Conservation (phyloP, 2,113 vertebrate species). For the Callipepla californica region DNA sequence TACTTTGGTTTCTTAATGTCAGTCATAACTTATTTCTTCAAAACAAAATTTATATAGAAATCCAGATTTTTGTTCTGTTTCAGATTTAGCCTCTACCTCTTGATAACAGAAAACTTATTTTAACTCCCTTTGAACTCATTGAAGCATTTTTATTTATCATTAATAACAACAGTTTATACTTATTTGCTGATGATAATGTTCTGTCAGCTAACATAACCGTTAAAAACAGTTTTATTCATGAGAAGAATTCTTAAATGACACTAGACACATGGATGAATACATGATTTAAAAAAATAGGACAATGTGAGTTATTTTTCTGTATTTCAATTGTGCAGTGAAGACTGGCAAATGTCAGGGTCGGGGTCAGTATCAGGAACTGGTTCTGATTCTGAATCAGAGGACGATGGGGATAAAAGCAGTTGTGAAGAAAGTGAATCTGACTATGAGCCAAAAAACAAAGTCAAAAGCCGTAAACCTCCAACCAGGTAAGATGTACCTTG, state of each 20-base stretch:
- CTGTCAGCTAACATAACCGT: background rate
- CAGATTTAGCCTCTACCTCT: background rate
- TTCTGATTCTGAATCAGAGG: conserved; percentile 87
- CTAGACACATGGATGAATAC: background rate
- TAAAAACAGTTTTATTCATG: background rate
- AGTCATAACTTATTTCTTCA: background rate
- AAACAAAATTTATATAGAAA: background rate
- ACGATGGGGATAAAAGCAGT: conserved; percentile 83
- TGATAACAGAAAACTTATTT: background rate
- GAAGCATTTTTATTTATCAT: background rate
- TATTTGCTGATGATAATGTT: background rate
- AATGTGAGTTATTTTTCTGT: background rate
- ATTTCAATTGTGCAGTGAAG: conserved; percentile 78
- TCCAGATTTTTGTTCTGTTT: background rate
- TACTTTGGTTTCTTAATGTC: background rate
- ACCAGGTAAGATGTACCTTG: conserved; percentile 82
- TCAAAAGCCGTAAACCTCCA: conserved; percentile 93
- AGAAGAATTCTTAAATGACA: background rate
- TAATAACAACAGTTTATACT: background rate
- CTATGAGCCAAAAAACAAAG: conserved; percentile 96
- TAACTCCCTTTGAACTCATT: background rate
- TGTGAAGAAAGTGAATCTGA: conserved; percentile 96
- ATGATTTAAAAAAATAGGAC: background rate
- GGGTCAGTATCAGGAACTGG: conserved; percentile 82
- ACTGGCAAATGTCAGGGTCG: conserved; percentile 92